These are phyloP conservation scores for Parus major DNA, from an alignment of 2,113 vertebrate genomes.

Conservation along the genomic window DNA sequence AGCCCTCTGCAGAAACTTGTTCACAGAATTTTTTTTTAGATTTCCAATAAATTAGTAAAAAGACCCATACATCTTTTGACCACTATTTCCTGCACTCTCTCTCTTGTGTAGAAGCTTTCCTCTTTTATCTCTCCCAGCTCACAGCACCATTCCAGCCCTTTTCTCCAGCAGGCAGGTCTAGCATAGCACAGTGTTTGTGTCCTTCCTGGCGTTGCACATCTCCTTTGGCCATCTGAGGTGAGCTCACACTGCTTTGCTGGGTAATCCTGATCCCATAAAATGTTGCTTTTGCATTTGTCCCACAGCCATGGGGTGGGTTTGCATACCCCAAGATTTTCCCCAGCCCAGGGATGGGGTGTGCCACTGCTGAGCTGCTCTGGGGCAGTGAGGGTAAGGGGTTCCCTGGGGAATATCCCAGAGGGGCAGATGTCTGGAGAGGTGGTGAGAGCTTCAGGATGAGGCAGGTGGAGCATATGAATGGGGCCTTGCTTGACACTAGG, in stretches of 20 bases:
- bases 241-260: not conserved
- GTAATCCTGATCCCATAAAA: not conserved
- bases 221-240: not conserved
- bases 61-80: not conserved
- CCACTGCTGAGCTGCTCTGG: fast-evolving
- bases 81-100: fast-evolving
- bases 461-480: not conserved
- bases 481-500: not conserved
- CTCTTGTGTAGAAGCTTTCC: not conserved
- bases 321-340: not conserved
- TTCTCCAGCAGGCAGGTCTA: not conserved
- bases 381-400: fast-evolving
- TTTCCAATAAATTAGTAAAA: not conserved
- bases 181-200: not conserved
- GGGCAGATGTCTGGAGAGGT: not conserved
- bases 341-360: not conserved
- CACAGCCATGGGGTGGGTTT: not conserved
- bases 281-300: not conserved
- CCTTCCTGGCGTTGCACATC: not conserved
- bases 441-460: not conserved
- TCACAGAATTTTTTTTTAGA: not conserved
- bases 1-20: not conserved
- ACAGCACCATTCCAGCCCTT: not conserved
- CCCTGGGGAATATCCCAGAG: not conserved
- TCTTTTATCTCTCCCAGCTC: not conserved